Evolutionary conservation across 2,888 invertebrate species (phyloP), one percentile per base, ranked within the genome.

Genomic region (Apamea sordens): DNA sequence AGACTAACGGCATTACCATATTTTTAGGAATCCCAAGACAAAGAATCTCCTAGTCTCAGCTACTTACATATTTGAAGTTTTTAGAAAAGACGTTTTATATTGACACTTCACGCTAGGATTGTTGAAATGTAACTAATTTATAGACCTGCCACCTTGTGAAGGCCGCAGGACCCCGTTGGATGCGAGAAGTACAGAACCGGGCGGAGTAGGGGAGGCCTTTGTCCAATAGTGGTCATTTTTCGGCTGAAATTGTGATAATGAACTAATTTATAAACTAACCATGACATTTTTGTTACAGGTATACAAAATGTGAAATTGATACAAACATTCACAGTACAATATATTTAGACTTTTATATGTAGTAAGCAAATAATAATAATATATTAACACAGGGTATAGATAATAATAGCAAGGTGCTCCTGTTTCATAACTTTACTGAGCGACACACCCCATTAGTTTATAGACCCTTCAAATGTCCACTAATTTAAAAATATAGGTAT

Each of bases 341-440:
- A 79, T 78, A 72, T 32, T 47, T 80, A 86, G 63, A 82, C 56
- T 68, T 82, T 21, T 80, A 41, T 70, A 36, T 47, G 11, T 79
- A 76, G 2, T 88, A 89, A 88, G 86, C 68, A 84, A 70, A 80
- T 88, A 79, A 80, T 81, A 75, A 82, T 81, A 75, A 82, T 81
- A 84, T 70, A 77, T 76, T 47, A 63, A 87, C 76, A 88, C 88
- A 88, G 88, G 88, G 88, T 88, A 88, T 88, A 89, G 73, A 63
- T 81, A 53, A 53, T 84, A 77, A 86, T 79, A 80, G 70, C 68
- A 67, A 88, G 88, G 88, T 88, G 88, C 88, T 89, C 79, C 68
- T 63, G 77, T 76, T 82, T 73, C 24, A 65, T 53, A 73, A 87
- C 68, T 79, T 70, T 86, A 81, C 65, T 79, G 81, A 84, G 83